A percentile compares a stretch with the other conserved stretches of the same genome.
phyloP scores from a whole-genome alignment of 2,888 invertebrate genomes.

The Philhelius pedissequus region DNA sequence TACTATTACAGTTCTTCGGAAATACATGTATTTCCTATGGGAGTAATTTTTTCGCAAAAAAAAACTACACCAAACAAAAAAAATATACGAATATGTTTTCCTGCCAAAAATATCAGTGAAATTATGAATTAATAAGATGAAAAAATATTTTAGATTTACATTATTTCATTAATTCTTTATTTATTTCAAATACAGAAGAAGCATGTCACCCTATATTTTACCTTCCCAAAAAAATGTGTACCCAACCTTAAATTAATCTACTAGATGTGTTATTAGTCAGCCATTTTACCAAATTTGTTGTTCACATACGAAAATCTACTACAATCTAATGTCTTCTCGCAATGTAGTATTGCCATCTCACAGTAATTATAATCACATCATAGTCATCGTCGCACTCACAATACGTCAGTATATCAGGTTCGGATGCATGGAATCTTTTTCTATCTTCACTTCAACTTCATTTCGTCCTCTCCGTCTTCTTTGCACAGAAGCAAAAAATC shows the following conservation, averaged over 20 bases:
- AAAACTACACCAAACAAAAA: too few species aligned
- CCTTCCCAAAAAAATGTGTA: neutral
- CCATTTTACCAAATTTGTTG: slow-evolving; percentile 15
- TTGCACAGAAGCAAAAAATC: slow-evolving; percentile 11
- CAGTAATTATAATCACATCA: neutral
- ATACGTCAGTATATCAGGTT: slow-evolving; percentile 31
- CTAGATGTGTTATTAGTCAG: neutral
- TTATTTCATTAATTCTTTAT: too few species aligned
- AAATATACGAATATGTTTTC: too few species aligned
- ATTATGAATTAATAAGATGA: too few species aligned
- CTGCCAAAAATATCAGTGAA: too few species aligned
- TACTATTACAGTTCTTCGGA: too few species aligned
- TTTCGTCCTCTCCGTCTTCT: slow-evolving; percentile 6
- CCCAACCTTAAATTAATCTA: neutral
- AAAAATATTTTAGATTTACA: too few species aligned
- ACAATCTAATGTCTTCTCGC: slow-evolving; percentile 41
- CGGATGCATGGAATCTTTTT: slow-evolving; percentile 49
- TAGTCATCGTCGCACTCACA: too few species aligned
- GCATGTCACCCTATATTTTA: too few species aligned
- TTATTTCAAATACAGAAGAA: too few species aligned
- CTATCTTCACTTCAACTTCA: neutral
- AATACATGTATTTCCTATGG: too few species aligned
- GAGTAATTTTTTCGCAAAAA: too few species aligned
- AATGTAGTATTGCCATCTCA: slow-evolving; percentile 40
- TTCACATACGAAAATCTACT: slow-evolving; percentile 30